Evolutionary conservation across 2,888 invertebrate species (phyloP).

Genomic region (Leptinotarsa peninsularis): DNA sequence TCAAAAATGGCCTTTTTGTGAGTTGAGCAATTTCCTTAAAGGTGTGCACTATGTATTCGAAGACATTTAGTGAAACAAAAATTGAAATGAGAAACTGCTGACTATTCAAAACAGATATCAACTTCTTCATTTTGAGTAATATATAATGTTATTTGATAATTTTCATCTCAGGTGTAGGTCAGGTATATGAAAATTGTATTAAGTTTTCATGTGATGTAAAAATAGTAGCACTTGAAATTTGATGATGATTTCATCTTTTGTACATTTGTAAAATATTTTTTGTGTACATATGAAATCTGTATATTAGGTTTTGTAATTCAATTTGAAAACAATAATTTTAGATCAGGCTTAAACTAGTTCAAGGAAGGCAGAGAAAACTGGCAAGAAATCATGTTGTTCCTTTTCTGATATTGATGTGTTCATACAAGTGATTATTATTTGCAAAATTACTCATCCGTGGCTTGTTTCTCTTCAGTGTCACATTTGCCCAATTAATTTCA

Average conservation of each 20-base stretch:
- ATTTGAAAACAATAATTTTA: neutral
- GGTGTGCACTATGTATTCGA: too few species aligned
- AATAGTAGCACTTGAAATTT: neutral
- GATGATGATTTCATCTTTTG: slow-evolving; percentile 3
- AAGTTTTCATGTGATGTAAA: neutral
- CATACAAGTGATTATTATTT: slow-evolving; percentile 50
- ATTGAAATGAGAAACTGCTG: too few species aligned
- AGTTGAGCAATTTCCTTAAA: too few species aligned
- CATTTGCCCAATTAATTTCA: slow-evolving; percentile 47
- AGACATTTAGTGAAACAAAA: too few species aligned
- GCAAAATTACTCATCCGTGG: slow-evolving; percentile 46
- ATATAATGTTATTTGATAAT: neutral
- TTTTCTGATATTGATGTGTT: slow-evolving; percentile 55
- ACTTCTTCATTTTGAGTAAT: neutral
- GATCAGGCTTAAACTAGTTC: neutral
- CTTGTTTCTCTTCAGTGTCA: slow-evolving; percentile 39
- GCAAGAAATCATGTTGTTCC: slow-evolving; percentile 20
- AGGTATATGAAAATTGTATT: neutral
- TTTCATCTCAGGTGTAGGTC: too few species aligned
- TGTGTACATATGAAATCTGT: neutral
- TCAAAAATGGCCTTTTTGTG: too few species aligned
- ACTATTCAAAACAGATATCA: too few species aligned
- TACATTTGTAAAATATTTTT: slow-evolving; percentile 7
- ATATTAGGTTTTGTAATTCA: neutral
- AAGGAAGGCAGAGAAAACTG: slow-evolving; percentile 21